Evolutionary conservation across 2,797 vertebrate genomes (phyloP).

Genomic region (Pithecia hirsuta): DNA sequence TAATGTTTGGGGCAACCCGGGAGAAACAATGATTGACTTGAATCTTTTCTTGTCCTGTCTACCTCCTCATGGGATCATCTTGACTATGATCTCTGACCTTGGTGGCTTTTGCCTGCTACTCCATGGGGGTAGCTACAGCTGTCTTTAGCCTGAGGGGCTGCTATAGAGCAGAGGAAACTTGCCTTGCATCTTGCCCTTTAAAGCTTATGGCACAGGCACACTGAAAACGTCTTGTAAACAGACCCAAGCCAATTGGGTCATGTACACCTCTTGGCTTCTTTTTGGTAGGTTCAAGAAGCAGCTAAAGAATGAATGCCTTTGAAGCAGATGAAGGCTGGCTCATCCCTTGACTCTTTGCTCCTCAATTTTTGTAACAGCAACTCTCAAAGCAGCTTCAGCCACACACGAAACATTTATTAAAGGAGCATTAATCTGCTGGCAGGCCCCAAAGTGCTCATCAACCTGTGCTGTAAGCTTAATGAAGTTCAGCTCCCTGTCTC

Average conservation of each 20-base stretch:
- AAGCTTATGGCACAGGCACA: fast-evolving
- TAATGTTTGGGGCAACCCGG: neutral
- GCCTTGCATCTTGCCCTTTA: fast-evolving
- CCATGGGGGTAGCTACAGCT: neutral
- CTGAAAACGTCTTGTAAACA: neutral
- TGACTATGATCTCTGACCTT: neutral
- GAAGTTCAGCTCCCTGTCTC: neutral
- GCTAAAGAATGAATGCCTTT: neutral
- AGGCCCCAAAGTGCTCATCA: neutral
- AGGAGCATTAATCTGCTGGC: neutral
- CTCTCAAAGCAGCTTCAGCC: neutral
- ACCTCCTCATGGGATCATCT: neutral
- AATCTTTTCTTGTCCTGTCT: neutral
- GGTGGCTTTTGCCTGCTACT: neutral
- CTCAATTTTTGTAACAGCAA: neutral
- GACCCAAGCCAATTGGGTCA: neutral
- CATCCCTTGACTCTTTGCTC: neutral
- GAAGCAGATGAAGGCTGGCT: neutral
- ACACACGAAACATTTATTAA: neutral
- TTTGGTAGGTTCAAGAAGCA: neutral
- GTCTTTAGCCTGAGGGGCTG: neutral
- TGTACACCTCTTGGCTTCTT: neutral
- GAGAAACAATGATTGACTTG: neutral
- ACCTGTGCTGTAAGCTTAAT: neutral
- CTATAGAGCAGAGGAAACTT: neutral